A percentile compares a stretch with the other conserved stretches of the same genome.
phyloP scores from a whole-genome alignment of 2,113 vertebrate genomes.

The Ptyas mucosa region DNA sequence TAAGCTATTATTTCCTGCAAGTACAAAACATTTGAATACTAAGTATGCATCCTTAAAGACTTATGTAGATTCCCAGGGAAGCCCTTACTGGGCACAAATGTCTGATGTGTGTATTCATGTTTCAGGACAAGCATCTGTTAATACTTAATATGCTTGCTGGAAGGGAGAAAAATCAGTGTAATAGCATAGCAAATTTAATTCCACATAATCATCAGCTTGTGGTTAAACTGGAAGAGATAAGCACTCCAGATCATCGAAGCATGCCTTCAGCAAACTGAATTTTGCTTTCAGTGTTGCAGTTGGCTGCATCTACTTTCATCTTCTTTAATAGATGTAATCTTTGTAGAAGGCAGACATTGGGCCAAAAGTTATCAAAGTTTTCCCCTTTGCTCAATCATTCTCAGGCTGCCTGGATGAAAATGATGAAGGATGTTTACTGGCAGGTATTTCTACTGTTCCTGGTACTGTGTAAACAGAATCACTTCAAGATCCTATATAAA shows the following conservation, averaged over 20 bases:
- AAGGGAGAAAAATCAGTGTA: background rate
- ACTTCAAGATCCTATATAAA: background rate
- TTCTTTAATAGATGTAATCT: background rate
- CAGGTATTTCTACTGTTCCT: background rate
- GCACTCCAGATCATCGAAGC: background rate
- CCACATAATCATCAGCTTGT: background rate
- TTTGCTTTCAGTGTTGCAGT: background rate
- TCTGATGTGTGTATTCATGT: background rate
- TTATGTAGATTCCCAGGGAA: background rate
- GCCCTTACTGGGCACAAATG: background rate
- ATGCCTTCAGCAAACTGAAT: conserved; percentile 5
- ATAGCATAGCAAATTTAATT: background rate
- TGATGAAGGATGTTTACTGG: background rate
- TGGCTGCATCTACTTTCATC: background rate
- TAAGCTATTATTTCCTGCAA: background rate
- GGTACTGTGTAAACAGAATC: background rate
- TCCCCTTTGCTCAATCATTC: background rate
- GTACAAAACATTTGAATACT: background rate
- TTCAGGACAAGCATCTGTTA: background rate
- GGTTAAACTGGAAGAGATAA: background rate
- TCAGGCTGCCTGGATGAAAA: background rate
- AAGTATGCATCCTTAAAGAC: background rate
- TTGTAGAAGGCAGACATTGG: background rate
- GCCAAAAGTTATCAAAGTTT: background rate
- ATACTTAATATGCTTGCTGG: background rate